Base-by-base conservation (phyloP, 2,888 invertebrate genomes). In the Torymus aiolomorphi region DNA sequence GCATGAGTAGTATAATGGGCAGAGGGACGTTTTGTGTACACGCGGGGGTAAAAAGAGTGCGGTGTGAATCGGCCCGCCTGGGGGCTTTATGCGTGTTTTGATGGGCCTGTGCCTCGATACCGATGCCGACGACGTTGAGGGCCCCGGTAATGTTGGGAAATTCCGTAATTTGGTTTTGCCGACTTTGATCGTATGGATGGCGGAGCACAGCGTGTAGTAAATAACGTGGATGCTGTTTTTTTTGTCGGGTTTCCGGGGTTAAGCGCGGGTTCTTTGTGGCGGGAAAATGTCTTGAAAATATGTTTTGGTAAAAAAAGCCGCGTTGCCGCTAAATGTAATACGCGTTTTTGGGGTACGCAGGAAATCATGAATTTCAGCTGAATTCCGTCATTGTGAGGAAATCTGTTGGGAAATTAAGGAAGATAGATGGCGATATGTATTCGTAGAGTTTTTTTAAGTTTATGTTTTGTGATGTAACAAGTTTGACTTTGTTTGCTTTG, bases 111-210 rank as follows among this genome's bases (percentile, higher is more conserved):
- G 66, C 56, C 18, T 2, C 13, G 14, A 42, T 14, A 20, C 2
- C 20, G 42, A 42, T 42, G 42, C 42, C 42, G 42, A 16, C 4
- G 20, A 11, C 24, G 61, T 49, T 16, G 54, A 54, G 57, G 62
- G 56, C n/a, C 56, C 24, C 69, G 24, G 2, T 69, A 20, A 54
- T 73, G 81, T 72, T 72, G 78, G 81, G 76, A 81, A 81, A 81
- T 76, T 78, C 59, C 16, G 78, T 81, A 76, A 78, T 81, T 78
- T 81, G 71, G 13, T 54, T 63, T 61, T 20, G 81, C 81, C 81
- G 81, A 78, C 81, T 81, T 81, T 81, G 81, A 81, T 81, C 81
- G 76, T 12, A 10, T 12, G 18, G 51, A 57, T 51, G 52, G 57
- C 62, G 31, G 65, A 42, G 57, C 75, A 42, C 42, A 70, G 63